Evolutionary conservation across 2,113 vertebrate genomes (phyloP).

Genomic region (Microcebus tavaratra): DNA sequence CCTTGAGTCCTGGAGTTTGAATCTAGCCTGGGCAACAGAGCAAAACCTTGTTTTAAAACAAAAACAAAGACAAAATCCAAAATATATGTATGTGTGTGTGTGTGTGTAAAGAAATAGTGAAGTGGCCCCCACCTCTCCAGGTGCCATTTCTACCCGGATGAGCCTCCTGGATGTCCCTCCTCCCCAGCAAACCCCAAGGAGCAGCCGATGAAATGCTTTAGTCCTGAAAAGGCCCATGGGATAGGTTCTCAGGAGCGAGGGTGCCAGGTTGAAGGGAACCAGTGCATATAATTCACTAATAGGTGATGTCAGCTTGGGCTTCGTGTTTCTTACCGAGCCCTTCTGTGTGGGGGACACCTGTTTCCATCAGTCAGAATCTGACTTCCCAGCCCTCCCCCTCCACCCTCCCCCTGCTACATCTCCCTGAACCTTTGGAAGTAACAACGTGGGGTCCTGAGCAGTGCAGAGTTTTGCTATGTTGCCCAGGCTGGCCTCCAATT

Average conservation of each 20-base stretch:
- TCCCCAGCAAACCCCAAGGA: not conserved
- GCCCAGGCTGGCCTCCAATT: not conserved
- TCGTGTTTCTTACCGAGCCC: not conserved
- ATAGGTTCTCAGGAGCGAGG: not conserved
- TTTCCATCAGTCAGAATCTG: not conserved
- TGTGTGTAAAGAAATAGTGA: not conserved
- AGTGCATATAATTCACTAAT: not conserved
- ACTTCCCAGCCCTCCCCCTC: not conserved
- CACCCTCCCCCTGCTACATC: too few relatives aligned
- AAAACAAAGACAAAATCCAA: not conserved
- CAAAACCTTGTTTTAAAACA: not conserved
- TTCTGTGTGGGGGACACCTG: not conserved
- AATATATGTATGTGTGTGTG: too few relatives aligned
- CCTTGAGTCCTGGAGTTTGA: not conserved
- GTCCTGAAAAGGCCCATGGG: not conserved
- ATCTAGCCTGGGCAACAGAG: not conserved
- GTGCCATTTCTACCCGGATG: not conserved
- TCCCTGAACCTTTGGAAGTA: not conserved
- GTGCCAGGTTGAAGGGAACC: not conserved
- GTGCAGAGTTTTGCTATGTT: not conserved
- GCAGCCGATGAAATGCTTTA: not conserved
- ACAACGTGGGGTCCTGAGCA: not conserved
- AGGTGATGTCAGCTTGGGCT: not conserved
- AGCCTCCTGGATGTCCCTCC: not conserved
- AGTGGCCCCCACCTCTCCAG: too few relatives aligned